These are phyloP conservation scores for Genyomyrus donnyi DNA, from an alignment of 2,113 vertebrate genomes.

Conservation along the genomic window DNA sequence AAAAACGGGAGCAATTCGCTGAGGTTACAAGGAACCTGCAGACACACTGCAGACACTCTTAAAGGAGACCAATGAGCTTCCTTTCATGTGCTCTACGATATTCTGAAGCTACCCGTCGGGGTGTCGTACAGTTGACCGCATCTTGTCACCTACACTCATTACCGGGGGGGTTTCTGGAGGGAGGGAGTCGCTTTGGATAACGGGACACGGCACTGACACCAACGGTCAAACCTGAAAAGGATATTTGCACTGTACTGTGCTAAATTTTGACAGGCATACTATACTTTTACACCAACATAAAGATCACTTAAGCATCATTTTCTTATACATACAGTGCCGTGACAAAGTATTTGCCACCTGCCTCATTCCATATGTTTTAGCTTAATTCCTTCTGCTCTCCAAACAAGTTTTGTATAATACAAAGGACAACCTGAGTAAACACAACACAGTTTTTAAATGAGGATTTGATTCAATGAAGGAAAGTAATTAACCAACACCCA, in stretches of 20 bases:
- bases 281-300: not conserved
- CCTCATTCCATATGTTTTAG: not conserved
- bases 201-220: not conserved
- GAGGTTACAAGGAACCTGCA: not conserved
- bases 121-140: not conserved
- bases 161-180: not conserved
- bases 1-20: not conserved
- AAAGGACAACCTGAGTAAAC: not conserved
- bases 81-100: not conserved
- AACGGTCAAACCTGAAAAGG: not conserved
- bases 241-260: not conserved
- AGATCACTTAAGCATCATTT: not conserved
- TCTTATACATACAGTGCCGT: too few relatives aligned
- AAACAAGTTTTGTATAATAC: not conserved
- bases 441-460: not conserved
- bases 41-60: not conserved
- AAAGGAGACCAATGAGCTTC: not conserved
- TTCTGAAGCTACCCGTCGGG: not conserved
- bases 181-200: not conserved
- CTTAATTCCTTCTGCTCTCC: not conserved
- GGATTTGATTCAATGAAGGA: not conserved
- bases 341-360: too few relatives aligned
- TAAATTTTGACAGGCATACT: not conserved
- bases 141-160: not conserved
- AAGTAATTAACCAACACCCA: not conserved